phyloP scores from a whole-genome alignment of 2,888 invertebrate genomes.

The Sarcophaga variegata region DNA sequence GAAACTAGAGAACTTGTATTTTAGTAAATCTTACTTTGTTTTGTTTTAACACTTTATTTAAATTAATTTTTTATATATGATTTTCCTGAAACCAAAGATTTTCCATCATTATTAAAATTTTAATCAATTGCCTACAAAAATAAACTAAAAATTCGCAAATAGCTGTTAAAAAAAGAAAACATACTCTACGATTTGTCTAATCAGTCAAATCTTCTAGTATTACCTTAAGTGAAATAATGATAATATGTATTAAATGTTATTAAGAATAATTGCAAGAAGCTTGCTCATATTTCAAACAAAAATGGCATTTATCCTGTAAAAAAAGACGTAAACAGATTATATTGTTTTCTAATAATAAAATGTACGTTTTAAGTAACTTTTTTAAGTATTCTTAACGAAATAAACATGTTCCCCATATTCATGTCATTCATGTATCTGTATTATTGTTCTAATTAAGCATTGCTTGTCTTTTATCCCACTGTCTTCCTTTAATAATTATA shows the following conservation, averaged over 20 bases:
- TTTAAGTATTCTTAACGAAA: too few relatives aligned
- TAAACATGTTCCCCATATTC: too few relatives aligned
- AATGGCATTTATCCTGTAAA: not conserved
- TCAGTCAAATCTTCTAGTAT: not conserved
- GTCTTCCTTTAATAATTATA: slow-evolving; percentile 52
- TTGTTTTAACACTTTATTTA: slow-evolving; percentile 7
- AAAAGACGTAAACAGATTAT: too few relatives aligned
- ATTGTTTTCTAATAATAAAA: too few relatives aligned
- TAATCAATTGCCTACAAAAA: not conserved
- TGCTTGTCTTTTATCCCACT: slow-evolving; percentile 46
- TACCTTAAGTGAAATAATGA: not conserved
- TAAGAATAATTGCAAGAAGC: not conserved
- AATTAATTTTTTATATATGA: slow-evolving; percentile 25
- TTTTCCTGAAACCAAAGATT: slow-evolving; percentile 63
- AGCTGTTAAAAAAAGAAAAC: not conserved
- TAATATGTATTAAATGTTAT: not conserved
- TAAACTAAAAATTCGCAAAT: not conserved
- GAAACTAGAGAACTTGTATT: slow-evolving; percentile 80
- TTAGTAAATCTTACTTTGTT: slow-evolving; percentile 66
- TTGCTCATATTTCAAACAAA: not conserved
- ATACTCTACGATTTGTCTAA: not conserved
- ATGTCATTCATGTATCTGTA: too few relatives aligned
- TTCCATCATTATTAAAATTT: slow-evolving; percentile 9
- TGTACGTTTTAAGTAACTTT: too few relatives aligned
- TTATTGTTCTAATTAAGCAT: slow-evolving; percentile 48